Evolutionary conservation across 2,113 vertebrate genomes (phyloP).

Genomic region (Setophaga kirtlandii): DNA sequence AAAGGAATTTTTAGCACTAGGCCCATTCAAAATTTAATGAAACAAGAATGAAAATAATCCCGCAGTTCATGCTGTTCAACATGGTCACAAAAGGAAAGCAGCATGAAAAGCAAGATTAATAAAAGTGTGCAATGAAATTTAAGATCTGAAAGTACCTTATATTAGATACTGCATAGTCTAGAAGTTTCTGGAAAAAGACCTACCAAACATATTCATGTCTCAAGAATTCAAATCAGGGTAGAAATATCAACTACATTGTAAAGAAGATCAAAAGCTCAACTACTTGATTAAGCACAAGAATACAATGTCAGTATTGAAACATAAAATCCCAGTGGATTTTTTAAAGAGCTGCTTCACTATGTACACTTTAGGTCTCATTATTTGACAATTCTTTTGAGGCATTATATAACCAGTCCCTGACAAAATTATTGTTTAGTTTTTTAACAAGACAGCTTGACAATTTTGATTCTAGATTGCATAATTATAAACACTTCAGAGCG

Average conservation of each 20-base stretch:
- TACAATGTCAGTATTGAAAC: not conserved
- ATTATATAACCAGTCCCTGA: not conserved
- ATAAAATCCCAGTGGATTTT: not conserved
- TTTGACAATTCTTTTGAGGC: not conserved
- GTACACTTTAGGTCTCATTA: not conserved
- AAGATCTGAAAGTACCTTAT: not conserved
- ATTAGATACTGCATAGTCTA: not conserved
- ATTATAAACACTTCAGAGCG: not conserved
- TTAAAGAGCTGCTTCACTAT: not conserved
- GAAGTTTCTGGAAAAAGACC: slow-evolving; percentile 8
- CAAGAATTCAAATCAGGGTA: not conserved
- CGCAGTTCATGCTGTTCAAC: not conserved
- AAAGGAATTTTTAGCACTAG: not conserved
- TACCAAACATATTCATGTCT: not conserved
- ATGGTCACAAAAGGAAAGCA: not conserved
- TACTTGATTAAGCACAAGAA: not conserved
- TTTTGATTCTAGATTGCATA: not conserved
- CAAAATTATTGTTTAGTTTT: not conserved
- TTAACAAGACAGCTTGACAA: not conserved
- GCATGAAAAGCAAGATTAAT: not conserved
- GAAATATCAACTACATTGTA: not conserved
- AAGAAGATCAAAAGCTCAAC: not conserved
- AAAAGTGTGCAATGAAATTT: not conserved
- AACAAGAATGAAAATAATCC: not conserved
- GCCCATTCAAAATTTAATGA: not conserved